These are phyloP conservation scores for Anguilla obscura DNA, from an alignment of 2,797 vertebrate genomes.

Conservation along the genomic window DNA sequence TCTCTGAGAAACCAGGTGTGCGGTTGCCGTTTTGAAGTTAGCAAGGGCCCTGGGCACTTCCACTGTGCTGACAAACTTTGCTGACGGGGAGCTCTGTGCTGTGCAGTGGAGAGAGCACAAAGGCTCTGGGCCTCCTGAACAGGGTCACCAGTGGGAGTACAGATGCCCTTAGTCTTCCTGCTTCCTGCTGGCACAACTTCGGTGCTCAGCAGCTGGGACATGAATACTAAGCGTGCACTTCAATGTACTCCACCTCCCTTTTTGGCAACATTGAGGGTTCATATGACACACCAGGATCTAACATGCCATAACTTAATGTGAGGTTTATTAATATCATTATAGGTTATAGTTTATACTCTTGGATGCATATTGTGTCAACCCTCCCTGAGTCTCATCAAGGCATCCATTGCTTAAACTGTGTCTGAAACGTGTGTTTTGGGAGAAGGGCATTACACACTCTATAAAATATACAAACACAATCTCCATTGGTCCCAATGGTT, in stretches of 20 bases:
- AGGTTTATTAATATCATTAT: constrained; percentile 45
- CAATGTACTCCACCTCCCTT: constrained; percentile 52
- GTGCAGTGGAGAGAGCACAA: constrained; percentile 37
- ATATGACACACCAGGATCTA: constrained; percentile 54
- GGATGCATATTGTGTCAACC: constrained; percentile 50
- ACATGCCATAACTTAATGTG: constrained; percentile 45
- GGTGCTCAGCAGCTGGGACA: constrained; percentile 46
- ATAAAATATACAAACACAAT: not conserved
- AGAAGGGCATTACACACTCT: no score
- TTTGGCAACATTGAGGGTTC: constrained; percentile 60
- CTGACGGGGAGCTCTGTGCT: constrained; percentile 37
- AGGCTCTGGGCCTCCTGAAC: constrained; percentile 48
- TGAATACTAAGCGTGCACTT: constrained; percentile 64
- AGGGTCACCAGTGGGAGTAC: constrained; percentile 48
- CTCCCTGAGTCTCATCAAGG: not conserved
- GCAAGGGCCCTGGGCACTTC: constrained; percentile 5
- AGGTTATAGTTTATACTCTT: constrained; percentile 40
- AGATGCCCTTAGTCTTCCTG: constrained; percentile 37
- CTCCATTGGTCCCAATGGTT: not conserved
- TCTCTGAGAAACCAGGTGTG: not conserved
- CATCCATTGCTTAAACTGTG: no score
- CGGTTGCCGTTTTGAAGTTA: not conserved
- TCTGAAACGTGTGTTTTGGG: no score
- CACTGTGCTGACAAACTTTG: constrained; percentile 31
- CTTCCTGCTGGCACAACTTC: constrained; percentile 51